A percentile compares a stretch with the other conserved stretches of the same genome.
Evolutionary conservation across 2,888 invertebrate genomes (phyloP).

Genomic region (Bursaphelenchus okinawaensis): DNA sequence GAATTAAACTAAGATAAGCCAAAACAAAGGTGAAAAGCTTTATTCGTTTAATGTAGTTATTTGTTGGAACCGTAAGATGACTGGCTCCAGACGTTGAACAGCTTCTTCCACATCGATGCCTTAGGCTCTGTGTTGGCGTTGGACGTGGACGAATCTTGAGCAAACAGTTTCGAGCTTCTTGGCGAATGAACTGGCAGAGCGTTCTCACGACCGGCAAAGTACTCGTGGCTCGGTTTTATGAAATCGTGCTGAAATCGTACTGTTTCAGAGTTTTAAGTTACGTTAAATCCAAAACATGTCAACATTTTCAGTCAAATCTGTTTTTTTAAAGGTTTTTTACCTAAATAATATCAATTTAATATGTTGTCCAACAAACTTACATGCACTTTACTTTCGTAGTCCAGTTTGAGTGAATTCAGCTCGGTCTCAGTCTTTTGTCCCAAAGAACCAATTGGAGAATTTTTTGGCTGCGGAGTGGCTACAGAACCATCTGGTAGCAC

Average conservation of each 20-base stretch:
- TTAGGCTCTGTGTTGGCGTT: too few relatives aligned
- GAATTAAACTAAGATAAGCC: too few relatives aligned
- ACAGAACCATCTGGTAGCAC: background rate
- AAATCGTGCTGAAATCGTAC: slow-evolving; percentile 7
- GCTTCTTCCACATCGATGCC: background rate
- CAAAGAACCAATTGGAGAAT: too few relatives aligned
- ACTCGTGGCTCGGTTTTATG: slow-evolving; percentile 1
- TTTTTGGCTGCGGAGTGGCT: background rate
- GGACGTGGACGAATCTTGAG: background rate
- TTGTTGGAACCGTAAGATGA: background rate
- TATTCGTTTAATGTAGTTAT: background rate
- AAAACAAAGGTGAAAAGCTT: too few relatives aligned
- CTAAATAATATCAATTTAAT: too few relatives aligned
- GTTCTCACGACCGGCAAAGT: slow-evolving; percentile 10
- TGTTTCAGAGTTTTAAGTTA: too few relatives aligned
- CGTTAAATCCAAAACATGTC: too few relatives aligned
- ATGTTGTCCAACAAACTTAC: background rate
- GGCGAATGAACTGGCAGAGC: slow-evolving; percentile 1
- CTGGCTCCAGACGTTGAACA: background rate
- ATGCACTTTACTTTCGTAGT: background rate
- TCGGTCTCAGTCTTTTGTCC: background rate
- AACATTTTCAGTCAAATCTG: too few relatives aligned
- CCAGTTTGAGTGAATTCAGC: background rate
- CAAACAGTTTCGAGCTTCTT: background rate
- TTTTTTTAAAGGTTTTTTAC: too few relatives aligned